phyloP scores from a whole-genome alignment of 2,113 vertebrate genomes.

The Eira barbara region DNA sequence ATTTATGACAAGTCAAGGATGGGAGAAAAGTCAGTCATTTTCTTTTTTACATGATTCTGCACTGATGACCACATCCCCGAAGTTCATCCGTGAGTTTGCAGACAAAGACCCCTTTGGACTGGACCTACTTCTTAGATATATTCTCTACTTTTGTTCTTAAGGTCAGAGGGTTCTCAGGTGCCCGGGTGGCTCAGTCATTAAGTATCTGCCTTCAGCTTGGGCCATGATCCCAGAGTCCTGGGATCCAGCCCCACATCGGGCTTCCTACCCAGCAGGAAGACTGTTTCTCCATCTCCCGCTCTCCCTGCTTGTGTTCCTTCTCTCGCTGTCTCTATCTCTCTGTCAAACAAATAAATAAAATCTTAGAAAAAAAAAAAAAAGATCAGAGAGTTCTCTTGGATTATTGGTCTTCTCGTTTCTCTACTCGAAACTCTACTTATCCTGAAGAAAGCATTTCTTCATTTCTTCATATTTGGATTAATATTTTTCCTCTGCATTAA shows the following conservation, averaged over 20 bases:
- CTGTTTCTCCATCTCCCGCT: too few relatives aligned
- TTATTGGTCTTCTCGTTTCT: not conserved
- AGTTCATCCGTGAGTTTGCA: not conserved
- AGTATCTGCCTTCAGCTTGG: too few relatives aligned
- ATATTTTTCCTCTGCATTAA: slow-evolving; percentile 7
- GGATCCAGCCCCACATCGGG: too few relatives aligned
- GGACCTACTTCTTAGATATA: too few relatives aligned
- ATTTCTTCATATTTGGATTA: not conserved
- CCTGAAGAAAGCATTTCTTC: not conserved
- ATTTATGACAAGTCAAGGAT: not conserved
- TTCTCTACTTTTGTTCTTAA: not conserved
- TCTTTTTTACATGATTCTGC: not conserved
- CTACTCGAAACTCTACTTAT: not conserved
- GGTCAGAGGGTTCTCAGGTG: too few relatives aligned
- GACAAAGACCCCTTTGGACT: not conserved
- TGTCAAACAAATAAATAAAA: too few relatives aligned
- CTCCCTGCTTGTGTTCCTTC: too few relatives aligned
- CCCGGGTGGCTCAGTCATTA: too few relatives aligned
- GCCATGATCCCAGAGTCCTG: too few relatives aligned
- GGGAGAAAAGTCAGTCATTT: not conserved
- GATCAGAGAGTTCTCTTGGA: not conserved
- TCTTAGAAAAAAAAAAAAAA: too few relatives aligned
- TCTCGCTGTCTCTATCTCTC: too few relatives aligned
- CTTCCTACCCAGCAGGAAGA: too few relatives aligned
- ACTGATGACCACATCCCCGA: not conserved